Conservation (phyloP, 2,888 invertebrate genomes). For the Fragum sueziense region DNA sequence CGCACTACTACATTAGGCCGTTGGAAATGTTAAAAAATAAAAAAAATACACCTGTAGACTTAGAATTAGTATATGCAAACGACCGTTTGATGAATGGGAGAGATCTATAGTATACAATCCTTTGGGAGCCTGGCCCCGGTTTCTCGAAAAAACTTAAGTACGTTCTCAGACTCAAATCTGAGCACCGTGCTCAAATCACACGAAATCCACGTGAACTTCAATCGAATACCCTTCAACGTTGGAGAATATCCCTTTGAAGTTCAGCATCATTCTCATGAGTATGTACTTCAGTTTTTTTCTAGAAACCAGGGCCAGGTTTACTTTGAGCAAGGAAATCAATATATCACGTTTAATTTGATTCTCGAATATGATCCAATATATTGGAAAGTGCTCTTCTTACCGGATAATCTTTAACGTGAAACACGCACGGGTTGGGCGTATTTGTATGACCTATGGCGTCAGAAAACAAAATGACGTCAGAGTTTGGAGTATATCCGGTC, state of each 20-base stretch:
- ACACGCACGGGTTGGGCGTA: not conserved
- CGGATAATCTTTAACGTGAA: constrained; percentile 9
- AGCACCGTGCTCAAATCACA: too few species aligned
- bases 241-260: too few species aligned
- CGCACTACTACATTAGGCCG: too few species aligned
- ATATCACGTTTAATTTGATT: not conserved
- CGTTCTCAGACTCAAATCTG: too few species aligned
- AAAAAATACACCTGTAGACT: too few species aligned
- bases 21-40: too few species aligned
- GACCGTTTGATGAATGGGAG: not conserved
- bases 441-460: constrained; percentile 13
- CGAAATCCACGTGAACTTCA: too few species aligned
- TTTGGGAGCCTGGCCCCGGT: not conserved
- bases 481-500: not conserved
- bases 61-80: not conserved
- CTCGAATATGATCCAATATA: not conserved
- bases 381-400: not conserved
- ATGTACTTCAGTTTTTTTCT: too few species aligned
- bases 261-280: too few species aligned
- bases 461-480: not conserved
- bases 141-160: too few species aligned
- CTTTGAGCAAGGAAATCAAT: not conserved
- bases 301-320: too few species aligned
- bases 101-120: not conserved
- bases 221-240: too few species aligned